Percentiles rank a stretch among this genome's conserved stretches.
phyloP scores from a whole-genome alignment of 2,113 vertebrate species.

The Oreochromis spilurus region DNA sequence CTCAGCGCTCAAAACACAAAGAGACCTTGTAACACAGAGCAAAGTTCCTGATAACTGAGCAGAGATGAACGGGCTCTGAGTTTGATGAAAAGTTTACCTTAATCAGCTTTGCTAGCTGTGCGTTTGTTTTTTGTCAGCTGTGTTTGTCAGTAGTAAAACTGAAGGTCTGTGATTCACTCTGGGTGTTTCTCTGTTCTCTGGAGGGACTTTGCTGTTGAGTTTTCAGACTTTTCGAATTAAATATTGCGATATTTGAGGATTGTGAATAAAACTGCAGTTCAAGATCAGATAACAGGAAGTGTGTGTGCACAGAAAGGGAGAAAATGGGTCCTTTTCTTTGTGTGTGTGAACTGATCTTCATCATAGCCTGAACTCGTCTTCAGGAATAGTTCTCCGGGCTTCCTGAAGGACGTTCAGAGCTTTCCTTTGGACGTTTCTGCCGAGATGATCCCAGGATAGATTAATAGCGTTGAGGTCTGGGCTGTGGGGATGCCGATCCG shows the following conservation, averaged over 20 bases:
- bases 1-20: not conserved
- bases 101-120: not conserved
- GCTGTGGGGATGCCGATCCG: not conserved
- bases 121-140: not conserved
- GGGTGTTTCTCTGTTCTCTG: not conserved
- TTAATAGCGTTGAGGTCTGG: not conserved
- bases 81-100: not conserved
- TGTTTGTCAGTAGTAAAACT: not conserved
- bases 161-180: not conserved
- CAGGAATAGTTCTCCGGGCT: fast-evolving
- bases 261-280: not conserved
- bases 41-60: not conserved
- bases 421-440: not conserved
- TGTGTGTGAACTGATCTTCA: not conserved
- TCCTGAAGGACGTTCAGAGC: not conserved
- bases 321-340: not conserved
- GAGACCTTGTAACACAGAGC: not conserved
- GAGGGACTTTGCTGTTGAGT: not conserved
- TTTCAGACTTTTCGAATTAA: not conserved
- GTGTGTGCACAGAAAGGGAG: not conserved
- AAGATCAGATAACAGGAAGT: not conserved
- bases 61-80: not conserved
- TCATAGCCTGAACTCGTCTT: not conserved
- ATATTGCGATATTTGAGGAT: not conserved
- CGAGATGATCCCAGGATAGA: not conserved